Conservation (phyloP, 1,140 invertebrate genomes). For the Drosophila ironensis region DNA sequence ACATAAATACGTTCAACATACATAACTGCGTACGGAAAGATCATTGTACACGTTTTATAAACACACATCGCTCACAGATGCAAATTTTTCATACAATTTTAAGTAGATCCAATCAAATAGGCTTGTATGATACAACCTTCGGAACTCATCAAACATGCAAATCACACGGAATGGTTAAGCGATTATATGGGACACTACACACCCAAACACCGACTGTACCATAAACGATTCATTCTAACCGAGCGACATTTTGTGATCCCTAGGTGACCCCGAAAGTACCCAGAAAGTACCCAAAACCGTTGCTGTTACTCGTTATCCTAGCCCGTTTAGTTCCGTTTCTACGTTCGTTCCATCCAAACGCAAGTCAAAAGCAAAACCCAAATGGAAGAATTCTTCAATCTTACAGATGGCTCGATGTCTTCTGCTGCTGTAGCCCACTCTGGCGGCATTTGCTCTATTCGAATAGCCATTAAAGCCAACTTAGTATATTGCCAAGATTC, state of each 20-base stretch:
- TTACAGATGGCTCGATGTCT: slow-evolving; percentile 73
- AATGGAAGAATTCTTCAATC: slow-evolving; percentile 72
- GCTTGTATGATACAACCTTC: slow-evolving; percentile 37
- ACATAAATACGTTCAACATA: slow-evolving; percentile 23
- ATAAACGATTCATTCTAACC: slow-evolving; percentile 49
- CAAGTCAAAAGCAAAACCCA: slow-evolving; percentile 44
- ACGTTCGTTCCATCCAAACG: slow-evolving; percentile 12
- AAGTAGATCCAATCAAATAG: slow-evolving; percentile 16
- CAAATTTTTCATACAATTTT: slow-evolving; percentile 15
- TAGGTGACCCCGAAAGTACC: slow-evolving; percentile 16
- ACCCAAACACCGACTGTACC: background rate
- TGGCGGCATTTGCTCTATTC: slow-evolving; percentile 61
- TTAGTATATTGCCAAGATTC: slow-evolving; percentile 23
- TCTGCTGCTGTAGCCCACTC: slow-evolving; percentile 64
- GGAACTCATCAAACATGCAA: slow-evolving; percentile 20
- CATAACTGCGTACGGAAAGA: background rate
- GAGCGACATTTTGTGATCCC: slow-evolving; percentile 18
- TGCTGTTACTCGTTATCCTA: slow-evolving; percentile 37
- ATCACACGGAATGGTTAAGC: background rate
- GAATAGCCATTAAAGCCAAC: slow-evolving; percentile 53
- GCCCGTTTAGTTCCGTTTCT: slow-evolving; percentile 40
- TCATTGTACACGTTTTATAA: slow-evolving; percentile 19
- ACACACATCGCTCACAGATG: slow-evolving; percentile 5
- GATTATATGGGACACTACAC: background rate
- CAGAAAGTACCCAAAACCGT: slow-evolving; percentile 3